Conservation (phyloP, 2,113 vertebrate species). For the Elephas maximus region DNA sequence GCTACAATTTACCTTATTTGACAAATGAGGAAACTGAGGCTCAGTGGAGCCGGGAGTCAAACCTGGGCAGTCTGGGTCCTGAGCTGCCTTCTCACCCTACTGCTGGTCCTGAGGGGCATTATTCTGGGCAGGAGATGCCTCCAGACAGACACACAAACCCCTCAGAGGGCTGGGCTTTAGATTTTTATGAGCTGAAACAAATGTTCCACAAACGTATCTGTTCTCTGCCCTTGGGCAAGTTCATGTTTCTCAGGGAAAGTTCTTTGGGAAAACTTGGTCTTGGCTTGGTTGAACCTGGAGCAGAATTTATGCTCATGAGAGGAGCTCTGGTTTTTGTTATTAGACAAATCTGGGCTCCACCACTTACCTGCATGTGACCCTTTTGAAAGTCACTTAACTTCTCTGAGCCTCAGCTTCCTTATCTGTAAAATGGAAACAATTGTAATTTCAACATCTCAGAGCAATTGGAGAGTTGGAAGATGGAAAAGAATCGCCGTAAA, state of each 20-base stretch:
- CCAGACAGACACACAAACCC: not conserved
- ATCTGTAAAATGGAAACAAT: not conserved
- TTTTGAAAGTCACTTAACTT: not conserved
- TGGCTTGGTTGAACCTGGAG: not conserved
- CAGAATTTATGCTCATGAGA: not conserved
- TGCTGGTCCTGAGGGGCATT: not conserved
- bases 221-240: not conserved
- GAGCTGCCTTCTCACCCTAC: not conserved
- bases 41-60: not conserved
- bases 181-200: not conserved
- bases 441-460: not conserved
- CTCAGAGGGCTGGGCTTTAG: not conserved
- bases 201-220: not conserved
- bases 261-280: not conserved
- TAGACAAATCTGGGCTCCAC: not conserved
- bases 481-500: not conserved
- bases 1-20: not conserved
- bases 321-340: not conserved
- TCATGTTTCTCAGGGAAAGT: slow-evolving; percentile 29
- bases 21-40: slow-evolving; percentile 1
- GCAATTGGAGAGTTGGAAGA: not conserved
- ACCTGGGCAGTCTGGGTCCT: not conserved
- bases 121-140: not conserved
- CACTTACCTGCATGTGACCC: not conserved
- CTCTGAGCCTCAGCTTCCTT: not conserved